Evolutionary conservation across 2,888 invertebrate species (phyloP).

Genomic region (Drosophila nigricruria): DNA sequence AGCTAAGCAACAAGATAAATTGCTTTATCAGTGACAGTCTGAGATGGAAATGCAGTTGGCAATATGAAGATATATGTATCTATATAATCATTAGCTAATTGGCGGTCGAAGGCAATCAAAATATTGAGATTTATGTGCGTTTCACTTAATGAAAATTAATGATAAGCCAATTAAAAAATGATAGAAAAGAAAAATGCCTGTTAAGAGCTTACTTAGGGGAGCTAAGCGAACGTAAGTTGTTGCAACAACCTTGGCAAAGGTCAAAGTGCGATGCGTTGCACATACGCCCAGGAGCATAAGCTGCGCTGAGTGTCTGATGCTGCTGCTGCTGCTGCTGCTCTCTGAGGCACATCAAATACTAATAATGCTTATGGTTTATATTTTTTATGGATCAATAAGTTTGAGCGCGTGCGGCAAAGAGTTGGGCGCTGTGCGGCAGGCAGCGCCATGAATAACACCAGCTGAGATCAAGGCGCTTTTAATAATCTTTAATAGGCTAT

Average conservation of each 20-base stretch:
- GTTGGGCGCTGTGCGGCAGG: conserved; percentile 10
- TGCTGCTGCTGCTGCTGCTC: conserved; percentile 48
- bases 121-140: conserved; percentile 52
- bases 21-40: conserved; percentile 4
- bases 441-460: conserved; percentile 30
- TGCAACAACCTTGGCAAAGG: conserved; percentile 73
- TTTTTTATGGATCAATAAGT: conserved; percentile 80
- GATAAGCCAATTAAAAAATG: conserved; percentile 31
- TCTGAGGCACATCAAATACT: conserved; percentile 63
- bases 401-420: conserved; percentile 53
- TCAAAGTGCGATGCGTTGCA: conserved; percentile 54
- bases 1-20: conserved; percentile 41
- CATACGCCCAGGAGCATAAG: conserved; percentile 36
- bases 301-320: conserved; percentile 43
- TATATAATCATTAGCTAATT: conserved; percentile 41
- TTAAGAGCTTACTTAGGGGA: conserved; percentile 1
- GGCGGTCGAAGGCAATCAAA: conserved; percentile 18
- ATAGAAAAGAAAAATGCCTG: neutral
- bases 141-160: conserved; percentile 52
- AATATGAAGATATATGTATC: conserved; percentile 24
- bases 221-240: conserved; percentile 9
- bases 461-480: conserved; percentile 75
- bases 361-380: conserved; percentile 74
- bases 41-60: conserved; percentile 13
- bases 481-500: conserved; percentile 77